Evolutionary conservation across 2,888 invertebrate genomes (phyloP), one percentile per base, ranked within the genome.

Genomic region (Trypoxylon attenuatum): DNA sequence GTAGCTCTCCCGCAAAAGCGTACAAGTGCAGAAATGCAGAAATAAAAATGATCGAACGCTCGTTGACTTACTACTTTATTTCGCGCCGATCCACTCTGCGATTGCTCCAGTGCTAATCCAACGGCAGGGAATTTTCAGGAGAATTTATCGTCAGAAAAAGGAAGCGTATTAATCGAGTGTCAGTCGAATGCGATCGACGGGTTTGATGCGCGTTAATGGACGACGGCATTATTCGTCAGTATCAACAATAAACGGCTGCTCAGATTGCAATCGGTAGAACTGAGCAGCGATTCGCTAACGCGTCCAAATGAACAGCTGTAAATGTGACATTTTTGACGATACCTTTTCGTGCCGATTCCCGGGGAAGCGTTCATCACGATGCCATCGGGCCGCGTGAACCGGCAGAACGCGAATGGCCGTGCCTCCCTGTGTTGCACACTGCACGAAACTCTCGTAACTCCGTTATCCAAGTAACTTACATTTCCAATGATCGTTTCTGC

Each of bases 361-460:
- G 66, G 66, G 5, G 70, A 71, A 29, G 80, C 58, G 16, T 77
- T 60, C 5, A 84, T 59, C 8, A 72, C 39, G 15, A 52, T 25
- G 2, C 79, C 77, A 53, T 84, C 71, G 0, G 84, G 84, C 29
- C 72, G 74, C 8, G 75, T 69, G 45, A 84, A 85, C 27, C 53
- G 67, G 38, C 83, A 85, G 45, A 49, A 79, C 10, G 57, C 19
- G 5, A 73, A 42, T 1, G 10, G 1, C 2, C 1, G 3, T 10
- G 5, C n/a, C 1, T 21, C 4, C 2, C 19, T 8, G 6, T 38
- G 5, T 3, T 46, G 5, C 23, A 43, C 13, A 22, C 19, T 52
- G 45, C 69, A 68, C 8, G 22, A 3, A 2, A 70, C 45, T 10
- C 16, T 39, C 10, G 23, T 51, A n/a, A 18, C 29, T 3, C 19